phyloP scores from a whole-genome alignment of 2,113 vertebrate species.

The Arenaria interpres region DNA sequence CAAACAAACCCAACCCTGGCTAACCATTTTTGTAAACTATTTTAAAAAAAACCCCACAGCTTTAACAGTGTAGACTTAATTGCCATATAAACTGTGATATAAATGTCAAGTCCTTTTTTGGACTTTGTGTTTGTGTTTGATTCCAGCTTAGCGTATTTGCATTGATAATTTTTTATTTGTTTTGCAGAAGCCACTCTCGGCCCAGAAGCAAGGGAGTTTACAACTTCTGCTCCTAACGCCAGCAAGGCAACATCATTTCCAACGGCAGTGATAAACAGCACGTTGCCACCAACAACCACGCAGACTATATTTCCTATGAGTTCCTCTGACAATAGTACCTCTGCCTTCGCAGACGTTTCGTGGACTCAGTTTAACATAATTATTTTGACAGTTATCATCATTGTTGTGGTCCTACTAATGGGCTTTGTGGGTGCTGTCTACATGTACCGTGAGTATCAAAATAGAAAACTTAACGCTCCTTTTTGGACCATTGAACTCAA shows the following conservation, averaged over 20 bases:
- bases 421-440: slow-evolving; percentile 96
- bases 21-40: not conserved
- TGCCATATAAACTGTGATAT: not conserved
- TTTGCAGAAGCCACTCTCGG: slow-evolving; percentile 70
- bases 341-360: slow-evolving; percentile 88
- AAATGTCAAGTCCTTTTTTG: not conserved
- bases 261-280: slow-evolving; percentile 72
- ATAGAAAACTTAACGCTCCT: slow-evolving; percentile 96
- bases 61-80: not conserved
- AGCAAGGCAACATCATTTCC: slow-evolving; percentile 65
- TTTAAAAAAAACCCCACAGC: not conserved
- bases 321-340: slow-evolving; percentile 87
- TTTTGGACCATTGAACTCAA: slow-evolving; percentile 99
- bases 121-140: not conserved
- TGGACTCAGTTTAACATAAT: slow-evolving; percentile 99
- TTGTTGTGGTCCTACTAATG: slow-evolving; percentile 91
- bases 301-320: slow-evolving; percentile 81
- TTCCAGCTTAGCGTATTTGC: not conserved
- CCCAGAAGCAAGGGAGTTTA: slow-evolving; percentile 63
- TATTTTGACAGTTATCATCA: slow-evolving; percentile 94
- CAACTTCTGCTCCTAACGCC: slow-evolving; percentile 69
- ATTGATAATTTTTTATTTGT: slow-evolving; percentile 42
- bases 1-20: not conserved
- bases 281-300: slow-evolving; percentile 64
- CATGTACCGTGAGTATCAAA: slow-evolving; percentile 94